Conservation (phyloP, 2,888 invertebrate species). For the Diabrotica balteata region DNA sequence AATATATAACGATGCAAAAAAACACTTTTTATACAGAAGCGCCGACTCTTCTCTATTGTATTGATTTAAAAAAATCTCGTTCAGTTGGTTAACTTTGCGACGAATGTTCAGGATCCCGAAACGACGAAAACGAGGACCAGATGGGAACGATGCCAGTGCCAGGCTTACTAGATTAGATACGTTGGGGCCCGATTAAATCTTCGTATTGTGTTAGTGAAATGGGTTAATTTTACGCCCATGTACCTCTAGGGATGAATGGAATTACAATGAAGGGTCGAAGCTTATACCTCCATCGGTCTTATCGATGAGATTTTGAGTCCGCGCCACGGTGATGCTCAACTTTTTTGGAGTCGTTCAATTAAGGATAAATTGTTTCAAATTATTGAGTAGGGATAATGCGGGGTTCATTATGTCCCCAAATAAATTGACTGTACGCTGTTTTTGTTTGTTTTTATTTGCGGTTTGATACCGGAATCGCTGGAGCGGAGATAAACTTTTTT, state of each 20-base stretch:
- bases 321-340: slow-evolving; percentile 51
- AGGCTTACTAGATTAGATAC: slow-evolving; percentile 46
- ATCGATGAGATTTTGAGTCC: slow-evolving; percentile 41
- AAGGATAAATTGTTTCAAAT: slow-evolving; percentile 24
- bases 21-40: no score
- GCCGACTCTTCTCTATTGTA: background rate
- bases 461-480: no score
- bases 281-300: slow-evolving; percentile 39
- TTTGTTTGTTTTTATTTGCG: no score
- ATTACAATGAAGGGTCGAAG: slow-evolving; percentile 54
- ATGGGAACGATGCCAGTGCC: slow-evolving; percentile 38
- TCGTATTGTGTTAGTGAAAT: slow-evolving; percentile 58
- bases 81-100: slow-evolving; percentile 10
- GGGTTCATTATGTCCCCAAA: background rate
- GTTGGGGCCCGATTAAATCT: slow-evolving; percentile 56
- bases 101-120: slow-evolving; percentile 17
- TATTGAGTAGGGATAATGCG: slow-evolving; percentile 14
- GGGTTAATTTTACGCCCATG: slow-evolving; percentile 61
- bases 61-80: slow-evolving; percentile 13
- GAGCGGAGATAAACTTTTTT: no score
- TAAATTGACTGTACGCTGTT: background rate
- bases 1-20: no score
- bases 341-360: slow-evolving; percentile 47
- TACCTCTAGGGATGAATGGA: slow-evolving; percentile 56
- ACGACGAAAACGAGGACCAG: slow-evolving; percentile 31